These are phyloP conservation scores for Eupithecia subumbrata DNA, from an alignment of 2,888 invertebrate species.

Conservation along the genomic window DNA sequence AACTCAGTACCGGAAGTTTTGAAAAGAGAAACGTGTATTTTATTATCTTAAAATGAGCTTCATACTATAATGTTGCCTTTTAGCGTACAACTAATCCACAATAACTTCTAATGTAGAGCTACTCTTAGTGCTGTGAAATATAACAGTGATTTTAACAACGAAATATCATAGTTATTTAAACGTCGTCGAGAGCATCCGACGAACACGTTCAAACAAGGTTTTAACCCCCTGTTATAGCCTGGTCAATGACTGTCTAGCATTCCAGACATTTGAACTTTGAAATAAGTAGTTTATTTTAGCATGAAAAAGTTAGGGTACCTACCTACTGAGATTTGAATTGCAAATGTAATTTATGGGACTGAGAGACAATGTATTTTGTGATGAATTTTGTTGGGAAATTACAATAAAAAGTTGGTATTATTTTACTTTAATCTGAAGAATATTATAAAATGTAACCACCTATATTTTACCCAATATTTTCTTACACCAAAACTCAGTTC, in stretches of 20 bases:
- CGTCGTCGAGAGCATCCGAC: slow-evolving; percentile 5
- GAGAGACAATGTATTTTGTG: neutral
- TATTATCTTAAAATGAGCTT: neutral
- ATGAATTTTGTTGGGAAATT: neutral
- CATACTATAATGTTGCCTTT: neutral
- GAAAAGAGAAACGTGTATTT: neutral
- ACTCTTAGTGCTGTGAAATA: slow-evolving; percentile 16
- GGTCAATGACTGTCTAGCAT: slow-evolving; percentile 39
- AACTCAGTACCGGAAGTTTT: neutral
- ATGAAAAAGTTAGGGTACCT: neutral
- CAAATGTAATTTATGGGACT: slow-evolving; percentile 26
- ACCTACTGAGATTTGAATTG: slow-evolving; percentile 29
- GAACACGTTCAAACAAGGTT: slow-evolving; percentile 6
- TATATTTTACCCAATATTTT: neutral
- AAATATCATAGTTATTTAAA: slow-evolving; percentile 20
- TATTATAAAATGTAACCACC: neutral
- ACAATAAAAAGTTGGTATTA: neutral
- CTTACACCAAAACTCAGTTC: neutral
- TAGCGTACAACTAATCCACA: neutral
- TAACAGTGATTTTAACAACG: neutral
- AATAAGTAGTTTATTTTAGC: slow-evolving; percentile 10
- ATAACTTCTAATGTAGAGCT: neutral
- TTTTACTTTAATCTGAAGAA: neutral
- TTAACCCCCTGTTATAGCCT: slow-evolving; percentile 17
- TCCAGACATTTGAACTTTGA: slow-evolving; percentile 19